A percentile compares a stretch with the other conserved stretches of the same genome.
These are phyloP conservation scores for Lacanobia oleracea DNA, from an alignment of 2,888 invertebrate species.

Conservation along the genomic window DNA sequence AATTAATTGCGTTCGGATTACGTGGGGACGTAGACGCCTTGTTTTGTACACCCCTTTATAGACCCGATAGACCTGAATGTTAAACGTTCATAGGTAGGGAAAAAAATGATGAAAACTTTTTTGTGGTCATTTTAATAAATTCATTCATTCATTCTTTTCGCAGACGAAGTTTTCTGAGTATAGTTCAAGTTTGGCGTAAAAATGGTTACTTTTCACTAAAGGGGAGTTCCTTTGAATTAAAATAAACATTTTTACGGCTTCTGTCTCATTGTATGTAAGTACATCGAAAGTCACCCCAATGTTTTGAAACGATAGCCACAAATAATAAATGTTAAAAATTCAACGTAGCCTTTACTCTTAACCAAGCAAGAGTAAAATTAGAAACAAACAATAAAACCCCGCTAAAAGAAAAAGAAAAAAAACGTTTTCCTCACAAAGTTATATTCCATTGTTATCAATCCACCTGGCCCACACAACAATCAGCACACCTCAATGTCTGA, in stretches of 20 bases:
- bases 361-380: slow-evolving; percentile 9
- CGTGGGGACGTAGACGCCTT: slow-evolving; percentile 61
- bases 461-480: slow-evolving; percentile 70
- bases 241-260: background rate
- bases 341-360: background rate
- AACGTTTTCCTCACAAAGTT: slow-evolving; percentile 38
- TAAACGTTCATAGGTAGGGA: slow-evolving; percentile 16
- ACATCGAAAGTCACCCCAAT: background rate
- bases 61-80: slow-evolving; percentile 23
- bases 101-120: background rate
- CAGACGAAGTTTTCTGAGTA: too few relatives aligned
- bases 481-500: slow-evolving; percentile 83
- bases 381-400: slow-evolving; percentile 30
- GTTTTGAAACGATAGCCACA: background rate
- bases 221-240: too few relatives aligned
- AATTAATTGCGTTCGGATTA: slow-evolving; percentile 87
- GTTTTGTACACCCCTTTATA: slow-evolving; percentile 55
- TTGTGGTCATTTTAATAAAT: too few relatives aligned
- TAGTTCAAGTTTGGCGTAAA: background rate
- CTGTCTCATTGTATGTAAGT: background rate
- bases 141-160: too few relatives aligned
- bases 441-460: slow-evolving; percentile 63
- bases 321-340: slow-evolving; percentile 12
- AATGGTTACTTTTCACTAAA: too few relatives aligned
- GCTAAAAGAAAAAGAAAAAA: slow-evolving; percentile 18